Base-by-base conservation (phyloP, 2,797 vertebrate species). In the Mormyrops attenuatus region DNA sequence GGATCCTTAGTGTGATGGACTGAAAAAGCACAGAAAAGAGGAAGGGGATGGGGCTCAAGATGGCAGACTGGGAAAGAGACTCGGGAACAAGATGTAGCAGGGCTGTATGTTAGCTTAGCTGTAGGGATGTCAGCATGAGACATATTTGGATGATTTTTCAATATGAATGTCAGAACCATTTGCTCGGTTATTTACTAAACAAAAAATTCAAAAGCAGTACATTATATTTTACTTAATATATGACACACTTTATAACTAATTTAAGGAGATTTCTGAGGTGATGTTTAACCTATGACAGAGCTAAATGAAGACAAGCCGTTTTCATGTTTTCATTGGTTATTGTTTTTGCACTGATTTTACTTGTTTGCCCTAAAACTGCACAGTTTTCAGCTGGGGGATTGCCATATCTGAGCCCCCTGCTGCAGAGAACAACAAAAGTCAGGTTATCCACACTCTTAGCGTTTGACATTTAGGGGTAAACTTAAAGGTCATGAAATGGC, bases 401-500 rank as follows among this genome's bases (percentile, higher is more conserved):
- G 89, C 90, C 17, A 80, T 84, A 82, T 90, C 84, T 3, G 80
- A 57, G 89, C 87, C 91, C 90, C 89, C 93, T 91, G 91, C 85
- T 90, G 91, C 90, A 84, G 5, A 90, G 91, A 91, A 88, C 9
- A 90, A 91, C 82, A 38, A 80, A 92, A 93, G 91, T 92, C 88
- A 8, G 90, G 93, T 93, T 92, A 92, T 90, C 90, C 89, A 90
- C 87, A 88, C 90, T 92, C 91, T 63, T 90, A 90, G 49, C 85
- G 87, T 89, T 86, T 89, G 92, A 91, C 89, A 82, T 89, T 90
- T 73, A 49, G 90, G 92, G 92, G 94, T 94, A 93, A 91, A 86
- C 89, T 89, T 93, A 95, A 95, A 96, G 95, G 95, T 95, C 94
- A 95, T 89, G 86, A 89, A 91, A 91, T 90, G 57, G 90, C 73